Evolutionary conservation across 2,113 vertebrate species (phyloP).

Genomic region (Columba livia): DNA sequence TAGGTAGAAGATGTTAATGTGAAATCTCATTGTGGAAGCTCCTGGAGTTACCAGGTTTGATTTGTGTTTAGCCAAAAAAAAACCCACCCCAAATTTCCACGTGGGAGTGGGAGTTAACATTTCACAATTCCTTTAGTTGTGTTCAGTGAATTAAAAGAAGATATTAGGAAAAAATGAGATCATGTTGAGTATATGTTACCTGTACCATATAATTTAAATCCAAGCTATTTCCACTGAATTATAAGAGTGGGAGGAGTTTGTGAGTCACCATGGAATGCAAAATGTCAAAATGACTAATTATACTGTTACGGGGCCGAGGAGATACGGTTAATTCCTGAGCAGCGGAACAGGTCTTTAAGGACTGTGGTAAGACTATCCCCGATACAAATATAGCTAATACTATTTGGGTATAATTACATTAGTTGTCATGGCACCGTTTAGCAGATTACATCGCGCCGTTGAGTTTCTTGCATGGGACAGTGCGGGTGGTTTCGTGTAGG

Average conservation of each 20-base stretch:
- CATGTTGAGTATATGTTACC: background rate
- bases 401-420: background rate
- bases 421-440: background rate
- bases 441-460: background rate
- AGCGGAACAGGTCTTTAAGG: background rate
- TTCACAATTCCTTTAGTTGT: background rate
- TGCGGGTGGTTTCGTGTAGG: background rate
- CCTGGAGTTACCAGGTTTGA: background rate
- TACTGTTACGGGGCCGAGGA: background rate
- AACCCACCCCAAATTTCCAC: background rate
- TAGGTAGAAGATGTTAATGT: background rate
- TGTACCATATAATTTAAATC: background rate
- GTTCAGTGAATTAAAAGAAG: background rate
- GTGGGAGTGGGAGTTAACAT: background rate
- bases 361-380: background rate
- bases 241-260: background rate
- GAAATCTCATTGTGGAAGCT: background rate
- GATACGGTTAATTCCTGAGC: background rate
- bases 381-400: background rate
- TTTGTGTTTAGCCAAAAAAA: background rate
- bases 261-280: background rate
- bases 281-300: background rate
- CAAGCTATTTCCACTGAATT: background rate
- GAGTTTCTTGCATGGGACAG: background rate
- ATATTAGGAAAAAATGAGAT: background rate